These are phyloP conservation scores for Hormaphis cornu DNA, from an alignment of 1,140 invertebrate genomes.

Conservation along the genomic window DNA sequence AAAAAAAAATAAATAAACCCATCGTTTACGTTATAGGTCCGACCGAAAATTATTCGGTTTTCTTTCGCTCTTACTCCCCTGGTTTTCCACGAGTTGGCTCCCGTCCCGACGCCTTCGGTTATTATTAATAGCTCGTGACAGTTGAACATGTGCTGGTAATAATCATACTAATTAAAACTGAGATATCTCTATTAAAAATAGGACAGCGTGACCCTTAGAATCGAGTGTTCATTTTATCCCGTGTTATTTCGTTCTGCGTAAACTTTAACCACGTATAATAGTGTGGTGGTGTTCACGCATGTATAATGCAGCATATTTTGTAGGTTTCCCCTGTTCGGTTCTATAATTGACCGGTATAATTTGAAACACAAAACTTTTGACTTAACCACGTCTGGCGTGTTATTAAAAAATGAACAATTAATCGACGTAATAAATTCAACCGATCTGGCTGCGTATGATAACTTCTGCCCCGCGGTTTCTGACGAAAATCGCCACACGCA, in stretches of 20 bases:
- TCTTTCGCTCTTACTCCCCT: background rate
- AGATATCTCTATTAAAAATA: slow-evolving; percentile 33
- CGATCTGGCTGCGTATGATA: too few species aligned
- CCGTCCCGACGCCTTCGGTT: slow-evolving; percentile 28
- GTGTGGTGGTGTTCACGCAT: background rate
- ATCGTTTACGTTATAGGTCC: slow-evolving; percentile 3
- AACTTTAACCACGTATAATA: slow-evolving; percentile 3
- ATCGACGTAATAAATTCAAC: too few species aligned
- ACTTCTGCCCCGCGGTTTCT: too few species aligned
- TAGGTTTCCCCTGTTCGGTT: background rate
- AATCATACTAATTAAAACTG: slow-evolving; percentile 32
- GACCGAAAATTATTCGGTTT: slow-evolving; percentile 4
- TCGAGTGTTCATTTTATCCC: background rate
- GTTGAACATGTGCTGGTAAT: slow-evolving; percentile 30
- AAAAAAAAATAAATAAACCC: slow-evolving; percentile 18
- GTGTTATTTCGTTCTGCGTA: slow-evolving; percentile 12
- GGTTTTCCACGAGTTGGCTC: slow-evolving; percentile 18
- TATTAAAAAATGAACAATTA: too few species aligned
- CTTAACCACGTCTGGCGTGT: too few species aligned
- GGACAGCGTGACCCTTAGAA: slow-evolving; percentile 25
- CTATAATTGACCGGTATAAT: too few species aligned
- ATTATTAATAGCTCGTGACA: slow-evolving; percentile 32
- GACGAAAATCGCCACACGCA: too few species aligned
- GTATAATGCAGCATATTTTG: background rate
- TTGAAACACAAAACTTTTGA: too few species aligned